Percentiles rank a stretch among this genome's conserved stretches.
phyloP scores from a whole-genome alignment of 2,888 invertebrate species.

The Polydrusus tereticollis region DNA sequence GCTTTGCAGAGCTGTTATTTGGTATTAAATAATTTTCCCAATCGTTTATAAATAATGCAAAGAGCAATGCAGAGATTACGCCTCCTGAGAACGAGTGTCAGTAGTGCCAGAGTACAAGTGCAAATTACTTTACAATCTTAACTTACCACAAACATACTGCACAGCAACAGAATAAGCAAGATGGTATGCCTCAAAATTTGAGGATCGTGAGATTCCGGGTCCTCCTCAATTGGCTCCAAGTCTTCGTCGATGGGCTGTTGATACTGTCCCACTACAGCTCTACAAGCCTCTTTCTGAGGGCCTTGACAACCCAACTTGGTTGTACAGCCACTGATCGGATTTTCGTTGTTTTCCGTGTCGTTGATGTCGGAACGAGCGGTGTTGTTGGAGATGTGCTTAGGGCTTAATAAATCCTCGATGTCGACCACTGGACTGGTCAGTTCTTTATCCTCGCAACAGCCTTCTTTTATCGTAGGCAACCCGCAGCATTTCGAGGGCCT shows the following conservation, averaged over 20 bases:
- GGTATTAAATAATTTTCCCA: too few relatives aligned
- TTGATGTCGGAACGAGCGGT: background rate
- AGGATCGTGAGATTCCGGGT: constrained; percentile 71
- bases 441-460: constrained; percentile 66
- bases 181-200: constrained; percentile 87
- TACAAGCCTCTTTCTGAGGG: constrained; percentile 68
- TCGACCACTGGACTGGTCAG: constrained; percentile 68
- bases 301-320: constrained; percentile 70
- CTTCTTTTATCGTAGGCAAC: constrained; percentile 66
- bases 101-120: too few relatives aligned
- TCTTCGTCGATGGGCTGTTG: constrained; percentile 69
- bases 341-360: background rate
- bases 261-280: constrained; percentile 69
- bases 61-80: too few relatives aligned
- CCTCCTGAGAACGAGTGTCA: too few relatives aligned
- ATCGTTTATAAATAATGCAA: too few relatives aligned
- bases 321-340: constrained; percentile 62
- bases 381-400: constrained; percentile 24
- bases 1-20: too few relatives aligned
- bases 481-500: constrained; percentile 55
- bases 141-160: constrained; percentile 92
- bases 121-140: background rate
- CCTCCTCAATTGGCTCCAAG: constrained; percentile 70
- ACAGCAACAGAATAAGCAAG: constrained; percentile 81
- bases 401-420: constrained; percentile 73